These are phyloP conservation scores for Erpobdella octoculata DNA, from an alignment of 2,888 invertebrate species.

Conservation along the genomic window DNA sequence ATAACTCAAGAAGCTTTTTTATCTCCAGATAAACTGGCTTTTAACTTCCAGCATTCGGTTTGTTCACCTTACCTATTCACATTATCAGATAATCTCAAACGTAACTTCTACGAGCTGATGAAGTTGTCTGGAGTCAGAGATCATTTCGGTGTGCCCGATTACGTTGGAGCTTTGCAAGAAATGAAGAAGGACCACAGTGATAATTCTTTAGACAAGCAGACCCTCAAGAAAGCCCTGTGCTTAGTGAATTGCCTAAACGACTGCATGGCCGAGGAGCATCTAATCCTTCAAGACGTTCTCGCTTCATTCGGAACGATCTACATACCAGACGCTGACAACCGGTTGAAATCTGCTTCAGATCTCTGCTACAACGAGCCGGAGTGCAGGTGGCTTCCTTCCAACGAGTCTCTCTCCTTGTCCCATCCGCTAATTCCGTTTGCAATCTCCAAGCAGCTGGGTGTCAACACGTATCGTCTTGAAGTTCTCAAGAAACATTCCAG, in stretches of 20 bases:
- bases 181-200: slow-evolving; percentile 30
- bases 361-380: slow-evolving; percentile 44
- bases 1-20: slow-evolving; percentile 34
- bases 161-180: slow-evolving; percentile 30
- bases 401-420: slow-evolving; percentile 29
- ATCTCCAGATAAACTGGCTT: slow-evolving; percentile 32
- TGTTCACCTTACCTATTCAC: slow-evolving; percentile 40
- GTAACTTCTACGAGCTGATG: slow-evolving; percentile 34
- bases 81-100: slow-evolving; percentile 35
- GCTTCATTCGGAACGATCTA: slow-evolving; percentile 36
- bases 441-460: slow-evolving; percentile 40
- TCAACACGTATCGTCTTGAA: slow-evolving; percentile 38
- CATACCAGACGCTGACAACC: slow-evolving; percentile 40
- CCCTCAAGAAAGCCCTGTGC: slow-evolving; percentile 36
- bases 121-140: slow-evolving; percentile 36
- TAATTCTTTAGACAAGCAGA: slow-evolving; percentile 29
- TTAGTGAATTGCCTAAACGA: slow-evolving; percentile 38
- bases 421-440: slow-evolving; percentile 39
- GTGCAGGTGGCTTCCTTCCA: slow-evolving; percentile 37
- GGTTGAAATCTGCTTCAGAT: slow-evolving; percentile 37
- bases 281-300: slow-evolving; percentile 33
- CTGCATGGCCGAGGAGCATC: slow-evolving; percentile 34
- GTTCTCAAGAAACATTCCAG: slow-evolving; percentile 37
- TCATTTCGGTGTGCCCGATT: slow-evolving; percentile 36
- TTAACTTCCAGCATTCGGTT: slow-evolving; percentile 34